Conservation (phyloP, 2,888 invertebrate genomes). For the Caenorhabditis doughertyi region DNA sequence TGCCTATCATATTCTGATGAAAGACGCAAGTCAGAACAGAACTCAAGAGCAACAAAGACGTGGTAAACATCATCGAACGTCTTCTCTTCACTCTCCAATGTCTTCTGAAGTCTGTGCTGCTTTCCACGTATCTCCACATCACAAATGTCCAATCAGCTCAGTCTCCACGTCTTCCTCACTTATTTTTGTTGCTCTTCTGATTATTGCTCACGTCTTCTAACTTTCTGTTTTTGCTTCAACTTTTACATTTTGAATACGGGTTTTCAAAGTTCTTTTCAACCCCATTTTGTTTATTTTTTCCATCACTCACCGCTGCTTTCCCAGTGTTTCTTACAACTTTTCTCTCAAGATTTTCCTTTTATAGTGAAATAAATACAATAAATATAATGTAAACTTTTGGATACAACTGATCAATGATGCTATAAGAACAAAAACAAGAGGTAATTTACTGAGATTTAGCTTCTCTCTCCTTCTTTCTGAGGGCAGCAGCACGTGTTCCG, state of each 20-base stretch:
- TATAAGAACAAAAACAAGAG: neutral
- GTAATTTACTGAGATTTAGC: constrained; percentile 70
- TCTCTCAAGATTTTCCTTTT: no score
- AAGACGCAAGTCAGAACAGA: constrained; percentile 46
- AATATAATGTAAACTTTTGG: no score
- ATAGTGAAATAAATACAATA: neutral
- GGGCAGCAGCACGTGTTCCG: constrained; percentile 78
- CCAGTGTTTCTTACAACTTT: constrained; percentile 30
- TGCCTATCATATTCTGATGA: constrained; percentile 65
- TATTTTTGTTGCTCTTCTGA: neutral
- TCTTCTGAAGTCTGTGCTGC: constrained; percentile 68
- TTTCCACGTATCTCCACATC: constrained; percentile 69
- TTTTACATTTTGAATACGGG: constrained; percentile 10
- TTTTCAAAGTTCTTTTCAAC: neutral
- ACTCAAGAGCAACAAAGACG: constrained; percentile 43
- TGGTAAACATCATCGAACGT: constrained; percentile 5
- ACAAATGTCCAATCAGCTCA: constrained; percentile 60
- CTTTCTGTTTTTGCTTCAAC: neutral
- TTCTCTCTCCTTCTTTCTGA: constrained; percentile 74
- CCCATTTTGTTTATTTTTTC: constrained; percentile 9
- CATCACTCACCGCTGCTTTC: constrained; percentile 31
- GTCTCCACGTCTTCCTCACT: neutral
- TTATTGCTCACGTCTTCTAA: constrained; percentile 35
- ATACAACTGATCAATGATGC: no score
- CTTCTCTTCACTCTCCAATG: constrained; percentile 39